Evolutionary conservation across 2,888 invertebrate species (phyloP).

Genomic region (Camponotus fellah): DNA sequence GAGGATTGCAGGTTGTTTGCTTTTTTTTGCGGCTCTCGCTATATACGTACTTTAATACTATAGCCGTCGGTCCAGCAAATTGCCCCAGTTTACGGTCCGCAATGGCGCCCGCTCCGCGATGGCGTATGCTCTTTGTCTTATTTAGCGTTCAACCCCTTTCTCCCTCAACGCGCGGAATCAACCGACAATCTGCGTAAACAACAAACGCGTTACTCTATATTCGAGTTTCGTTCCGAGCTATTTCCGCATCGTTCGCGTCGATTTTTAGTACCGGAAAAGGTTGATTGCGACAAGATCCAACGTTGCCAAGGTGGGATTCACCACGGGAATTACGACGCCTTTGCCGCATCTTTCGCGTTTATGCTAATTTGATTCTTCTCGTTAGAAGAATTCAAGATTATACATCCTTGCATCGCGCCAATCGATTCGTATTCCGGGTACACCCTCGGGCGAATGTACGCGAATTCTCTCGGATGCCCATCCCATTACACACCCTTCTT

Average conservation of each 20-base stretch:
- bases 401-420: conserved; percentile 15
- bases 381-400: conserved; percentile 58
- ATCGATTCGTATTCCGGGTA: conserved; percentile 70
- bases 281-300: conserved; percentile 7
- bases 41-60: conserved; percentile 30
- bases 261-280: neutral
- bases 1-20: conserved; percentile 18
- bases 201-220: conserved; percentile 2
- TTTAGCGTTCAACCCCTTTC: conserved; percentile 7
- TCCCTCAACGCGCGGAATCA: conserved; percentile 16
- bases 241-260: neutral
- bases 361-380: neutral
- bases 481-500: neutral
- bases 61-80: conserved; percentile 46
- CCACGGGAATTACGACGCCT: neutral
- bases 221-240: neutral
- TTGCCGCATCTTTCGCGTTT: neutral
- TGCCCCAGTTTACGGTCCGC: conserved; percentile 37
- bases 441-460: conserved; percentile 15
- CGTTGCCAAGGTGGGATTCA: neutral
- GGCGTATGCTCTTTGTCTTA: conserved; percentile 40
- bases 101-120: neutral
- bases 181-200: conserved; percentile 20
- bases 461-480: conserved; percentile 12
- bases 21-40: neutral